Evolutionary conservation across 92 coral and sea anemone species (phyloP).

Genomic region (Anthopleura xanthogrammica): DNA sequence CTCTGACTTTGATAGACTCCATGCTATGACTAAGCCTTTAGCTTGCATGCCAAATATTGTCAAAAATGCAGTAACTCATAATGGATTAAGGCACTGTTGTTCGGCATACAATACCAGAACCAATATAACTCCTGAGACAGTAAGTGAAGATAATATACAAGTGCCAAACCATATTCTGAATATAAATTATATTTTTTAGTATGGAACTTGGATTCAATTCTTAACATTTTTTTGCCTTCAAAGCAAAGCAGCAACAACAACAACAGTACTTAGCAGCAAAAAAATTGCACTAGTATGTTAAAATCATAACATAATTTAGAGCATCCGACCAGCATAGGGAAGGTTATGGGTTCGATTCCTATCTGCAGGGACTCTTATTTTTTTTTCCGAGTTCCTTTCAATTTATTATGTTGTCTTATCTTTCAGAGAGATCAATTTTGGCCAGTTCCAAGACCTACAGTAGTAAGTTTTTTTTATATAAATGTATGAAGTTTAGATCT

Average conservation of each 20-base stretch:
- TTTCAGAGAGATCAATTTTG: constrained; percentile 82
- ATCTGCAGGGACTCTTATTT: background rate
- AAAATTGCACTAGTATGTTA: too few species aligned
- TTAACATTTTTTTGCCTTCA: background rate
- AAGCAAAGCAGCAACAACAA: too few species aligned
- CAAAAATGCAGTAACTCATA: constrained; percentile 80
- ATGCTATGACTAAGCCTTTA: constrained; percentile 79
- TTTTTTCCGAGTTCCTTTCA: background rate
- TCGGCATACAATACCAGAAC: constrained; percentile 75
- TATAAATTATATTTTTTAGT: too few species aligned
- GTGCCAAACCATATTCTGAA: background rate
- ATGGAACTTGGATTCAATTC: background rate
- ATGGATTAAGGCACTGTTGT: constrained; percentile 81
- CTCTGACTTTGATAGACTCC: constrained; percentile 58
- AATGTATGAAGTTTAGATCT: too few species aligned
- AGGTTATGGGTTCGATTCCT: too few species aligned
- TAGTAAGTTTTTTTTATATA: constrained; percentile 45
- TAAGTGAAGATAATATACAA: constrained; percentile 36
- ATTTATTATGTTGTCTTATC: constrained; percentile 8
- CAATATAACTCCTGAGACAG: constrained; percentile 60
- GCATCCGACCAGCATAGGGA: too few species aligned
- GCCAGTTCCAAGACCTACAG: constrained; percentile 85
- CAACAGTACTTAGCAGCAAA: too few species aligned
- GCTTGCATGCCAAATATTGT: constrained; percentile 87
- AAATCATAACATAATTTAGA: too few species aligned